Evolutionary conservation across 2,113 vertebrate species (phyloP).

Genomic region (Pluvialis apricaria): DNA sequence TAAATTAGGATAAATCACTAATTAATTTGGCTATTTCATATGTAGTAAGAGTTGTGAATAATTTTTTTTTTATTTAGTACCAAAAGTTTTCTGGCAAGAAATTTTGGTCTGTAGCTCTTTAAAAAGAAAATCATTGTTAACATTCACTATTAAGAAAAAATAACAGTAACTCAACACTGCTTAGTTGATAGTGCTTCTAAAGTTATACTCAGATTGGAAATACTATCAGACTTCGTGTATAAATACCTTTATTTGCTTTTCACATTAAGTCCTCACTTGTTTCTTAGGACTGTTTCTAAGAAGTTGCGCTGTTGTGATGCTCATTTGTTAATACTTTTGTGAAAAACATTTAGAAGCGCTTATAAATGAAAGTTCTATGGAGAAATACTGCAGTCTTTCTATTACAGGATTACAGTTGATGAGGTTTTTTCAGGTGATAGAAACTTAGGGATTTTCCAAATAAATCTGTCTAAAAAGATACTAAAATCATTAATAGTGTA

Average conservation of each 20-base stretch:
- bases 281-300: not conserved
- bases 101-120: not conserved
- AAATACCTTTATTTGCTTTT: not conserved
- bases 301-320: not conserved
- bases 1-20: not conserved
- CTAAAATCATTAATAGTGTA: not conserved
- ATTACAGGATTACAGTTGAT: not conserved
- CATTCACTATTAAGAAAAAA: not conserved
- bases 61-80: not conserved
- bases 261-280: not conserved
- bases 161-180: not conserved
- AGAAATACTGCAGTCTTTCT: not conserved
- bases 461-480: not conserved
- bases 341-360: not conserved
- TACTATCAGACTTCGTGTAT: not conserved
- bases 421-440: not conserved
- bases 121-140: not conserved
- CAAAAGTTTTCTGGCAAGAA: not conserved
- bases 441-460: not conserved
- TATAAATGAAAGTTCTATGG: not conserved
- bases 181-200: not conserved
- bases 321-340: not conserved
- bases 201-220: not conserved
- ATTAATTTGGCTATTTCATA: not conserved
- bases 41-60: not conserved